Conservation (phyloP, 2,888 invertebrate species). For the Agapetus fuscipes region DNA sequence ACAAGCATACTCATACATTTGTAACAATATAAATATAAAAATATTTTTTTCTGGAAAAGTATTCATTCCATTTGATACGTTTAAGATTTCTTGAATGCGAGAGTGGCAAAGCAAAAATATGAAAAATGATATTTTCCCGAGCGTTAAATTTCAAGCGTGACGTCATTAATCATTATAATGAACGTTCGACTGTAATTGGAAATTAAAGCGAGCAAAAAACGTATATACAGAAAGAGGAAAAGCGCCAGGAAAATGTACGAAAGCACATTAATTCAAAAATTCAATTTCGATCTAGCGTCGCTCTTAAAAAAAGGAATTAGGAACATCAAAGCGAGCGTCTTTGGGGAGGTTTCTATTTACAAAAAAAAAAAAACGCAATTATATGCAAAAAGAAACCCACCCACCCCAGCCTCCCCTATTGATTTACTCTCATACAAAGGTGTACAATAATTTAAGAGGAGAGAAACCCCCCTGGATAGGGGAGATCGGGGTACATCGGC, state of each 20-base stretch:
- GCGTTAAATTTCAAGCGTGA: background rate
- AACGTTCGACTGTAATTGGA: background rate
- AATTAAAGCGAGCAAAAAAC: background rate
- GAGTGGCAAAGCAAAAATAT: too few species aligned
- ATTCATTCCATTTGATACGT: too few species aligned
- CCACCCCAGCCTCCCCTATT: conserved; percentile 34
- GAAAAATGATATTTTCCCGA: too few species aligned
- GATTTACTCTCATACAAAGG: conserved; percentile 47
- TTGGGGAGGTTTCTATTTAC: conserved; percentile 8
- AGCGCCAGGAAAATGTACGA: background rate
- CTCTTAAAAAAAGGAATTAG: conserved; percentile 11
- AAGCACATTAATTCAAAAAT: conserved; percentile 12
- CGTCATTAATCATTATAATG: background rate
- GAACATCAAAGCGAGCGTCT: conserved; percentile 16
- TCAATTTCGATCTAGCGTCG: conserved; percentile 13
- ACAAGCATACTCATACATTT: too few species aligned
- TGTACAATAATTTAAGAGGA: conserved; percentile 41
- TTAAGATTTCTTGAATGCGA: too few species aligned
- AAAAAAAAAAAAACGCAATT: conserved; percentile 25
- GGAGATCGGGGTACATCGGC: conserved; percentile 30
- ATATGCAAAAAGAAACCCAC: conserved; percentile 34
- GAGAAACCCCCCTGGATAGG: conserved; percentile 14
- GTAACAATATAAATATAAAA: too few species aligned
- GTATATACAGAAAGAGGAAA: too few species aligned
- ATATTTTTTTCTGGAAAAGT: too few species aligned